These are phyloP conservation scores for Corynorhinus townsendii DNA, from an alignment of 2,113 vertebrate species.

Conservation along the genomic window DNA sequence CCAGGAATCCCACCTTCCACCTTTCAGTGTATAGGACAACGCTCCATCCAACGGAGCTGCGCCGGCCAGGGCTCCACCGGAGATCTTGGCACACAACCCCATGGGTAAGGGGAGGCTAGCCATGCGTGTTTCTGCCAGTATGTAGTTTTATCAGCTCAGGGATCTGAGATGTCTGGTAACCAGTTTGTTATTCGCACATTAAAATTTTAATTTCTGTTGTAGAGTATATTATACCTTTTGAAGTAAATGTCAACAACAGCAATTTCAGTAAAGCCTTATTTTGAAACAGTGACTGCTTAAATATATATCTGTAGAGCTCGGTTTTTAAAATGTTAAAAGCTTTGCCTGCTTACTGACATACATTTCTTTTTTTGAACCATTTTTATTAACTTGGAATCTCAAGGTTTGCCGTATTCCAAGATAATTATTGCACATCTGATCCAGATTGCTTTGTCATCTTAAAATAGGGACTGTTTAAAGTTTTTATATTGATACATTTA, in stretches of 20 bases:
- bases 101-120: not conserved
- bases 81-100: not conserved
- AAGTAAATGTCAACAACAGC: not conserved
- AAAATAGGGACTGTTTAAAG: not conserved
- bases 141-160: not conserved
- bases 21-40: not conserved
- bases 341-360: not conserved
- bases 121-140: not conserved
- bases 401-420: not conserved
- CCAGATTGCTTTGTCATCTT: not conserved
- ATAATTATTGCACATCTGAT: not conserved
- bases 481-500: not conserved
- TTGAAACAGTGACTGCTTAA: not conserved
- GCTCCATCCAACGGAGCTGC: not conserved
- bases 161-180: not conserved
- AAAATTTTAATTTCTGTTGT: constrained; percentile 8
- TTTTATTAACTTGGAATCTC: constrained; percentile 21
- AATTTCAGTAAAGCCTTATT: not conserved
- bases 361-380: not conserved
- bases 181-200: not conserved
- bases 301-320: not conserved
- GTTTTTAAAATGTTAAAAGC: not conserved
- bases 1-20: not conserved
- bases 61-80: not conserved
- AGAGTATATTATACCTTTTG: not conserved